Percentiles rank a stretch among this genome's conserved stretches.
Conservation (phyloP, 2,797 vertebrate genomes). For the Valencia hispanica region DNA sequence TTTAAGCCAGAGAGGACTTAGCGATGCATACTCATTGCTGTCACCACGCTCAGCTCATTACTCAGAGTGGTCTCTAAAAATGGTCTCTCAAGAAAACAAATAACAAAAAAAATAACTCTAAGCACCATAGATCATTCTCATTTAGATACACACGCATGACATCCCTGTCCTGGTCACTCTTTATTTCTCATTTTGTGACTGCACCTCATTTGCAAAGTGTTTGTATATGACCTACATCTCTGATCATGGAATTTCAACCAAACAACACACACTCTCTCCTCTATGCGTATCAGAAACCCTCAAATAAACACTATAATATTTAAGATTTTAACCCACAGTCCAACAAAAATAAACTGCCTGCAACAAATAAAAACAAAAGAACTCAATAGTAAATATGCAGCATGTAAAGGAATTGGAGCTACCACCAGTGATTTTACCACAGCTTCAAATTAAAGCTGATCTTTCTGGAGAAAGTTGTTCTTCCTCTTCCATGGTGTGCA, state of each 20-base stretch:
- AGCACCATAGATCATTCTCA: slow-evolving; percentile 23
- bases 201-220: slow-evolving; percentile 70
- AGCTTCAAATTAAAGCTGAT: background rate
- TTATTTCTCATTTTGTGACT: slow-evolving; percentile 24
- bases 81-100: slow-evolving; percentile 28
- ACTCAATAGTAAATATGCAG: slow-evolving; percentile 11
- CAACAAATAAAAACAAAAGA: slow-evolving; percentile 5
- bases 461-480: background rate
- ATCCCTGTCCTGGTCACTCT: slow-evolving; percentile 19
- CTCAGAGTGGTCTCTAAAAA: slow-evolving; percentile 70
- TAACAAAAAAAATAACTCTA: slow-evolving; percentile 23
- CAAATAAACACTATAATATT: slow-evolving; percentile 21
- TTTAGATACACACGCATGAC: slow-evolving; percentile 10
- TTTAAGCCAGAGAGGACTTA: slow-evolving; percentile 71
- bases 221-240: slow-evolving; percentile 64
- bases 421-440: background rate
- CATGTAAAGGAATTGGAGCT: slow-evolving; percentile 12
- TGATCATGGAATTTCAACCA: slow-evolving; percentile 41
- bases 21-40: slow-evolving; percentile 42
- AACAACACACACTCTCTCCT: slow-evolving; percentile 4
- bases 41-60: slow-evolving; percentile 66
- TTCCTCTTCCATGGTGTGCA: background rate
- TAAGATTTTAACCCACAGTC: slow-evolving; percentile 28
- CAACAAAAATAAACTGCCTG: slow-evolving; percentile 19
- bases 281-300: background rate